phyloP scores from a whole-genome alignment of 2,888 invertebrate genomes.

The Biston stratarius region DNA sequence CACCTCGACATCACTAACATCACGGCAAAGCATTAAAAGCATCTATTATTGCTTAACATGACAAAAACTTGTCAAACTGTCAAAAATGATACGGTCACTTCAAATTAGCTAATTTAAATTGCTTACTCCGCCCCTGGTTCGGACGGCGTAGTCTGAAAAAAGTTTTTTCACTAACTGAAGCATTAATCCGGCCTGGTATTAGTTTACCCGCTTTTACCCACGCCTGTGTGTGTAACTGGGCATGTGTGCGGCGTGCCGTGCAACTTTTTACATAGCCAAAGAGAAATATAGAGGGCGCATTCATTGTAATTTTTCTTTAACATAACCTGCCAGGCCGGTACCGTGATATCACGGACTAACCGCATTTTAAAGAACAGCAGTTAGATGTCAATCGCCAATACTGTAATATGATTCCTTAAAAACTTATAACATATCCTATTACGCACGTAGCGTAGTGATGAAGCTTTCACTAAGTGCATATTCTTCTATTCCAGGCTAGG shows the following conservation, averaged over 20 bases:
- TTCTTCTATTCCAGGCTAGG: no score
- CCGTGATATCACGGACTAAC: neutral
- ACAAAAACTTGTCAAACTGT: conserved; percentile 23
- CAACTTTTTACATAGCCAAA: conserved; percentile 80
- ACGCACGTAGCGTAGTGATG: no score
- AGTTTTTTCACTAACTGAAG: conserved; percentile 87
- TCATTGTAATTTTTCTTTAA: neutral
- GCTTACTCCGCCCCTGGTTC: conserved; percentile 73
- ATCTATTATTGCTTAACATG: neutral
- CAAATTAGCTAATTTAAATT: conserved; percentile 48
- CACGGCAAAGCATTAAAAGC: no score
- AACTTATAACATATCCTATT: no score
- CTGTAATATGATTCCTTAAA: no score
- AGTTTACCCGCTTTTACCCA: conserved; percentile 83
- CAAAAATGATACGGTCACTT: conserved; percentile 27
- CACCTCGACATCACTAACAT: no score
- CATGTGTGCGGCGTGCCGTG: conserved; percentile 75
- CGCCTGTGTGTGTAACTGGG: conserved; percentile 64
- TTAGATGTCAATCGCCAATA: no score
- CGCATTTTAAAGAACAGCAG: no score
- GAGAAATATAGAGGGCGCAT: conserved; percentile 60
- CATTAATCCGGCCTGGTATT: conserved; percentile 86
- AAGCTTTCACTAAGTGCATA: no score
- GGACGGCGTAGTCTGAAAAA: conserved; percentile 86
- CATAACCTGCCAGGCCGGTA: neutral